Percentiles rank a stretch among this genome's conserved stretches.
Evolutionary conservation across 2,888 invertebrate genomes (phyloP).

Genomic region (Microctonus aethiopoides): DNA sequence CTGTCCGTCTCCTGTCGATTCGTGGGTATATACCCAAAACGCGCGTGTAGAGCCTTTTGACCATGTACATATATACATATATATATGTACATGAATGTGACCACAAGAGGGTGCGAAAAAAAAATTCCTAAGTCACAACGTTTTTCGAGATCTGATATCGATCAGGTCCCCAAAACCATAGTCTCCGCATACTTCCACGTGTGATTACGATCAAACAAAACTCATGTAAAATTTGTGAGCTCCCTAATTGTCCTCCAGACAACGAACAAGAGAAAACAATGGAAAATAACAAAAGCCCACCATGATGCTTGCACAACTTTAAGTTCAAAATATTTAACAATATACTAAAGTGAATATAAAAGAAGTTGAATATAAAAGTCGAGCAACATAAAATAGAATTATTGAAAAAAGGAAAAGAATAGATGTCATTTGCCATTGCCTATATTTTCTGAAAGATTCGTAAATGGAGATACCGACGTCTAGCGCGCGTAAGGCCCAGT

Average conservation of each 20-base stretch:
- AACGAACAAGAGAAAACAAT: neutral
- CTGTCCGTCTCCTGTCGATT: slow-evolving; percentile 56
- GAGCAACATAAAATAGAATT: slow-evolving; percentile 27
- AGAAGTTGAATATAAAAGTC: slow-evolving; percentile 16
- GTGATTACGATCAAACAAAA: slow-evolving; percentile 17
- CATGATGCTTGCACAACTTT: neutral
- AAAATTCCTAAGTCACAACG: slow-evolving; percentile 30
- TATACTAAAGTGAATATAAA: slow-evolving; percentile 16
- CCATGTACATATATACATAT: too few species aligned
- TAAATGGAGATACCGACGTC: slow-evolving; percentile 61
- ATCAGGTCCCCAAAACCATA: slow-evolving; percentile 11
- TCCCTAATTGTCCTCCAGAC: slow-evolving; percentile 15
- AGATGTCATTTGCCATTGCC: slow-evolving; percentile 32
- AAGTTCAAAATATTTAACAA: slow-evolving; percentile 13
- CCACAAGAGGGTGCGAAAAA: slow-evolving; percentile 33
- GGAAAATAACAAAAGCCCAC: slow-evolving; percentile 26
- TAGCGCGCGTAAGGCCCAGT: slow-evolving; percentile 38
- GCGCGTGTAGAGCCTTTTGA: slow-evolving; percentile 13
- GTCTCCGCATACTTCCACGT: neutral
- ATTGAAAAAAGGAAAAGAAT: slow-evolving; percentile 40
- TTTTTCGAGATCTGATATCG: slow-evolving; percentile 6
- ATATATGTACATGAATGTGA: slow-evolving; percentile 24
- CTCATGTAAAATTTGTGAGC: slow-evolving; percentile 13
- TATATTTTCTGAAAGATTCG: slow-evolving; percentile 50
- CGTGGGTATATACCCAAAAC: slow-evolving; percentile 10